Evolutionary conservation across 2,113 vertebrate species (phyloP).

Genomic region (Esox niger): DNA sequence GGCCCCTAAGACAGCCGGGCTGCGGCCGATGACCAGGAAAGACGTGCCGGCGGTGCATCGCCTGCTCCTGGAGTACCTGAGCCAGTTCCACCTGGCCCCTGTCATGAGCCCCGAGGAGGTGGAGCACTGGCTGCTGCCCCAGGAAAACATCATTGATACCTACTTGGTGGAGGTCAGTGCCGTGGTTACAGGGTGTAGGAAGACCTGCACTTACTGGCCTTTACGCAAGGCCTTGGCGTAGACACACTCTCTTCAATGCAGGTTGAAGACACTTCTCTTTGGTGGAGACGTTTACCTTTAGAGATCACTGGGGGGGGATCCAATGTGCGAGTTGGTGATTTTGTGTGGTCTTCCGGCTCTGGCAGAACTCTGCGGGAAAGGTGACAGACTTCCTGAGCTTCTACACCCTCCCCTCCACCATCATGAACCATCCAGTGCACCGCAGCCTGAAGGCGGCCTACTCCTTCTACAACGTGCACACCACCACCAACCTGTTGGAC

Average conservation of each 20-base stretch:
- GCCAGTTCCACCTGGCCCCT: constrained; percentile 88
- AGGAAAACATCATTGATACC: constrained; percentile 96
- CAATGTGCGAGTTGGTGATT: not conserved
- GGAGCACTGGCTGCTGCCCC: constrained; percentile 93
- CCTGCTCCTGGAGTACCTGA: constrained; percentile 85
- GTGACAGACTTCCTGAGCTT: constrained; percentile 97
- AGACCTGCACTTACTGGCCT: not conserved
- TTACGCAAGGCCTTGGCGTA: not conserved
- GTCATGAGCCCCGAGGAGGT: constrained; percentile 90
- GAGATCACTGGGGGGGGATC: no score
- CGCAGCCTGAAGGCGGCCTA: constrained; percentile 98
- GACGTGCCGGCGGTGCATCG: constrained; percentile 86
- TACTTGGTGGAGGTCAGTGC: constrained; percentile 89
- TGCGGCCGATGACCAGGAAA: constrained; percentile 88
- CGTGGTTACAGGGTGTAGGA: no score
- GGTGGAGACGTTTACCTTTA: no score
- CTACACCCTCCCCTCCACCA: constrained; percentile 96
- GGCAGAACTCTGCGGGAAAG: constrained; percentile 80
- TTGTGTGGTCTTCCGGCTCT: constrained; percentile 11
- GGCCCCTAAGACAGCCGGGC: constrained; percentile 84
- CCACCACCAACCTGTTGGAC: constrained; percentile 88
- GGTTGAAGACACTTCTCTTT: no score
- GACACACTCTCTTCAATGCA: no score
- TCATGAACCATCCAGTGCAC: constrained; percentile 97
- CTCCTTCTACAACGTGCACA: constrained; percentile 99